These are phyloP conservation scores for Drosophila setifemur DNA, from an alignment of 1,140 invertebrate genomes.

Conservation along the genomic window DNA sequence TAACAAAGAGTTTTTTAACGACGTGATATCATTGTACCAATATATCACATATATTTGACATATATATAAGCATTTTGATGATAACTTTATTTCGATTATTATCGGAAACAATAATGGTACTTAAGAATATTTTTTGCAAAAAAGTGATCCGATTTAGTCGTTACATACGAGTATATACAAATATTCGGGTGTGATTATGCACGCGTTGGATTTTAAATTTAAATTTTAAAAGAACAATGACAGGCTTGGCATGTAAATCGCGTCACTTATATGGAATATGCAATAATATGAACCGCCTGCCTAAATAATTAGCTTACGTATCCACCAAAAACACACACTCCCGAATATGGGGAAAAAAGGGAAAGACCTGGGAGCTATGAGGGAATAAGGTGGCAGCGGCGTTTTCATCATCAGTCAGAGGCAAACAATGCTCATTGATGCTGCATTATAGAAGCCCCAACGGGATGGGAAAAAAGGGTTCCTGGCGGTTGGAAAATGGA, in stretches of 20 bases:
- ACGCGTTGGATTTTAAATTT: too few relatives aligned
- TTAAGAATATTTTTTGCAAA: too few relatives aligned
- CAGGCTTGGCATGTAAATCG: slow-evolving; percentile 13
- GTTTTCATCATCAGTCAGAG: slow-evolving; percentile 32
- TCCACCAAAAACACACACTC: slow-evolving; percentile 1
- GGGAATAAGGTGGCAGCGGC: neutral
- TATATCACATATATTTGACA: too few relatives aligned
- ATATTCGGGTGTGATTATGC: neutral
- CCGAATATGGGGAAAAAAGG: neutral
- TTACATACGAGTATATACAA: too few relatives aligned
- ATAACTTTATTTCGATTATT: too few relatives aligned
- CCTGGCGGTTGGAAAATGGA: slow-evolving; percentile 20
- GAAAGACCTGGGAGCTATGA: neutral
- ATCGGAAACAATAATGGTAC: too few relatives aligned
- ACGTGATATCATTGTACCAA: too few relatives aligned
- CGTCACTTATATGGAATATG: slow-evolving; percentile 11
- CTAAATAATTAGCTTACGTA: slow-evolving; percentile 42
- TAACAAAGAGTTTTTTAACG: too few relatives aligned
- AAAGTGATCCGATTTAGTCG: neutral
- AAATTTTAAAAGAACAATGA: neutral
- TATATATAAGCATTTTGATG: too few relatives aligned
- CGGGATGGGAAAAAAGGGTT: slow-evolving; percentile 9
- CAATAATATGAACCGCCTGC: slow-evolving; percentile 25
- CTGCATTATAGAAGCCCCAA: slow-evolving; percentile 40
- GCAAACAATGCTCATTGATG: slow-evolving; percentile 54